Conservation (phyloP, 2,797 vertebrate species). For the Merluccius polli region DNA sequence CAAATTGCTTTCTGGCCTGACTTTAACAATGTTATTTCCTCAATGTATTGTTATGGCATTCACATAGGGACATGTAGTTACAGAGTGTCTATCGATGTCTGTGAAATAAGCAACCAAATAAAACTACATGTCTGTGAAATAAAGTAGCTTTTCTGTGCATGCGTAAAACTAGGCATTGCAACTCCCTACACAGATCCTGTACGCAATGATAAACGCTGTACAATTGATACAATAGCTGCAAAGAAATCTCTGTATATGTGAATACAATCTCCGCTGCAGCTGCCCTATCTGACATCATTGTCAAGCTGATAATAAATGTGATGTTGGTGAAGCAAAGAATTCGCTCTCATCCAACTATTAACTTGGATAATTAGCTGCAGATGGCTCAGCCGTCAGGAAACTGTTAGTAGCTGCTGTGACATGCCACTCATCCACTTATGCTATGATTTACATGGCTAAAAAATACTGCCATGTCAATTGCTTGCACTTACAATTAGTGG, state of each 20-base stretch:
- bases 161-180: not conserved
- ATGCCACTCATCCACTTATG: not conserved
- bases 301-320: conserved; percentile 50
- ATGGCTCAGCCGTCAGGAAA: conserved; percentile 43
- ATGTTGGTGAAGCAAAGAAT: conserved; percentile 54
- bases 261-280: conserved; percentile 39
- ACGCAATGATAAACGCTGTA: conserved; percentile 37
- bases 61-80: not conserved
- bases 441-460: conserved; percentile 3
- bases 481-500: not conserved
- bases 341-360: conserved; percentile 46
- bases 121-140: not conserved
- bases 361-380: conserved; percentile 54
- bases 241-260: not conserved
- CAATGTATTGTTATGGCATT: not conserved
- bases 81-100: not conserved
- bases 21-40: not conserved
- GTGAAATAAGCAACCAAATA: not conserved
- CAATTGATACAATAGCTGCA: conserved; percentile 8
- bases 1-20: not conserved
- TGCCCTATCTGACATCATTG: conserved; percentile 45
- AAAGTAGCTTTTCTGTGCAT: not conserved
- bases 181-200: conserved; percentile 6
- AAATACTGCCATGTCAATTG: not conserved
- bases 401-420: not conserved